These are phyloP conservation scores for Nemopilema nomurai DNA, from an alignment of 30 jellyfish, hydroid and myxozoan species.

Conservation along the genomic window DNA sequence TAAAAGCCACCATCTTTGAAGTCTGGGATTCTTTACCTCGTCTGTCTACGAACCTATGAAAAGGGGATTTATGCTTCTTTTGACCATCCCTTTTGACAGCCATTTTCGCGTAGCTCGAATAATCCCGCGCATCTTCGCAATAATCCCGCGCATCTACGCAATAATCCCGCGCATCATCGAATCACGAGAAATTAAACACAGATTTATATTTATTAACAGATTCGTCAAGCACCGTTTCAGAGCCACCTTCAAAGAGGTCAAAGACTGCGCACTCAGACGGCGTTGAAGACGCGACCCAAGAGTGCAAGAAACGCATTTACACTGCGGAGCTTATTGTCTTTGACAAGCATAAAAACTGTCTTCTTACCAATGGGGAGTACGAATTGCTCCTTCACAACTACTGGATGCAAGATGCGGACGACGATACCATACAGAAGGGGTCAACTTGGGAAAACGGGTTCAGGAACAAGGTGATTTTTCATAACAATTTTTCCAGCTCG, in stretches of 20 bases:
- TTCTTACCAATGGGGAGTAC: slow-evolving; percentile 89
- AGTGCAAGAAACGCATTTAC: slow-evolving; percentile 56
- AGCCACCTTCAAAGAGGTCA: slow-evolving; percentile 81
- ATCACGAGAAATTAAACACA: too few relatives aligned
- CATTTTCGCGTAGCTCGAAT: too few relatives aligned
- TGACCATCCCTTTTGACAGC: too few relatives aligned
- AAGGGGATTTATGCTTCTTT: too few relatives aligned
- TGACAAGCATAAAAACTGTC: slow-evolving; percentile 85
- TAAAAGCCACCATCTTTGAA: too few relatives aligned
- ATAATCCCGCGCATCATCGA: too few relatives aligned
- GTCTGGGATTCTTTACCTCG: too few relatives aligned
- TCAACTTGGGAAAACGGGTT: slow-evolving; percentile 73
- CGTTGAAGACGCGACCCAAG: slow-evolving; percentile 22
- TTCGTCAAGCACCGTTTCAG: slow-evolving; percentile 44
- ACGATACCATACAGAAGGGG: slow-evolving; percentile 43
- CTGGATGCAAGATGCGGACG: slow-evolving; percentile 63
- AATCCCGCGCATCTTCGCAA: too few relatives aligned
- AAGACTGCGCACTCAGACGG: slow-evolving; percentile 32
- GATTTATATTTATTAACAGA: slow-evolving; percentile 2
- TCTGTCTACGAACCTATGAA: too few relatives aligned
- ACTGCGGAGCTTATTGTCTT: slow-evolving; percentile 89
- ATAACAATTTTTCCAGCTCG: background rate
- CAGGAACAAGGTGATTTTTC: slow-evolving; percentile 63
- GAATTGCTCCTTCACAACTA: slow-evolving; percentile 86
- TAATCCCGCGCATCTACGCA: too few relatives aligned